phyloP scores from a whole-genome alignment of 2,113 vertebrate species.

The Ranitomeya variabilis region DNA sequence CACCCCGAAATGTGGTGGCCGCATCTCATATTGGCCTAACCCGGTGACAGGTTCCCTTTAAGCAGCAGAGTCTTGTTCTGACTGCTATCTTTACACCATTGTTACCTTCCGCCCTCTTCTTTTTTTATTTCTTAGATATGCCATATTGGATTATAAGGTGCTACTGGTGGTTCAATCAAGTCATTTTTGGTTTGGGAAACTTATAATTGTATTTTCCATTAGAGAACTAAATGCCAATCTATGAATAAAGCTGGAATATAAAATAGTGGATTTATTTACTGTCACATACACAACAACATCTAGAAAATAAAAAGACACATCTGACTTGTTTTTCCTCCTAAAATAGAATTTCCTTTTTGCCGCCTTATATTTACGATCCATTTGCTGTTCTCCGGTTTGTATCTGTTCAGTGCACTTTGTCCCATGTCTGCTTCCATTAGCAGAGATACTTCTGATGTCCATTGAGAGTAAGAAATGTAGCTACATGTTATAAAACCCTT shows the following conservation, averaged over 20 bases:
- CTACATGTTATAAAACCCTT: constrained; percentile 70
- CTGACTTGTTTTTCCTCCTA: constrained; percentile 76
- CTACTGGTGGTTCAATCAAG: background rate
- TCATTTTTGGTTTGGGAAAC: background rate
- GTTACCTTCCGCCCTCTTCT: too few species aligned
- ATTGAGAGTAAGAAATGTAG: constrained; percentile 77
- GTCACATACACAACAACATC: constrained; percentile 70
- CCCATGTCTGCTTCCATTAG: constrained; percentile 89
- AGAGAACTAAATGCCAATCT: background rate
- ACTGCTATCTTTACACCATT: too few species aligned
- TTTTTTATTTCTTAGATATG: background rate
- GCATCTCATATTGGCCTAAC: too few species aligned
- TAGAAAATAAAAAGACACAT: constrained; percentile 74
- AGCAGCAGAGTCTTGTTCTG: too few species aligned
- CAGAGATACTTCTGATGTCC: constrained; percentile 78
- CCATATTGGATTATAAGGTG: background rate
- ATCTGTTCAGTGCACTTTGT: constrained; percentile 86
- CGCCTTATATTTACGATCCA: constrained; percentile 83
- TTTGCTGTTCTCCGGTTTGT: constrained; percentile 76
- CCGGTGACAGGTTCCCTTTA: too few species aligned
- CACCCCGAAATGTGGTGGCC: too few species aligned
- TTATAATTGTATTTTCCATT: background rate
- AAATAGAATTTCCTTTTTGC: constrained; percentile 73
- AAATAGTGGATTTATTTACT: background rate
- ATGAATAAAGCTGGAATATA: background rate